Conservation (phyloP, 2,888 invertebrate genomes). For the Acanthococcus lagerstroemiae region DNA sequence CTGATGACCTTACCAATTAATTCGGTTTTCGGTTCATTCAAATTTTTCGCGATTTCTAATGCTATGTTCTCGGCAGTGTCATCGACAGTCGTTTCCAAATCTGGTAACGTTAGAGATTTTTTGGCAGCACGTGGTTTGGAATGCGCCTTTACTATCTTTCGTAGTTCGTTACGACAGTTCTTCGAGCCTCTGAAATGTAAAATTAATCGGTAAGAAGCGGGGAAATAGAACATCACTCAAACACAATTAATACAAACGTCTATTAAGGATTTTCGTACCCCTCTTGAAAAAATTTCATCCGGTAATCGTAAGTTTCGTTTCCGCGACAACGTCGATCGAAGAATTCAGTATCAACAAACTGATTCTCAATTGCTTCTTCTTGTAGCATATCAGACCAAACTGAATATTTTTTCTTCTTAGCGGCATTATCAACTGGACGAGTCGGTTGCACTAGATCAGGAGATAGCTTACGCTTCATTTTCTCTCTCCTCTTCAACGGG, state of each 20-base stretch:
- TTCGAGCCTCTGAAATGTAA: background rate
- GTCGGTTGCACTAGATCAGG: background rate
- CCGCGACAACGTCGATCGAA: constrained; percentile 15
- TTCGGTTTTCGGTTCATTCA: constrained; percentile 17
- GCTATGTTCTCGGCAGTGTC: constrained; percentile 12
- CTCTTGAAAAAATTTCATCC: constrained; percentile 8
- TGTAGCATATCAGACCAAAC: constrained; percentile 18
- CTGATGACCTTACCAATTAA: constrained; percentile 10
- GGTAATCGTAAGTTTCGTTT: constrained; percentile 17
- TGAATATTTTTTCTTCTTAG: constrained; percentile 15
- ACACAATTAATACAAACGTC: background rate
- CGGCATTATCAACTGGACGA: background rate
- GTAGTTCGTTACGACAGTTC: background rate
- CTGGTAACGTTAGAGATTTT: background rate
- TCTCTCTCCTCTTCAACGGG: background rate
- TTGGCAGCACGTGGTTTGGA: background rate
- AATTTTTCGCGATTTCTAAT: constrained; percentile 14
- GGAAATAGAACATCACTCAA: background rate
- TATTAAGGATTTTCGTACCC: background rate
- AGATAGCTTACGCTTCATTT: constrained; percentile 4
- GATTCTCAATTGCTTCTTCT: constrained; percentile 19
- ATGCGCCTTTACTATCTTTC: background rate
- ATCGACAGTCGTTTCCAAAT: background rate
- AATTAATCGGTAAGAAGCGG: background rate
- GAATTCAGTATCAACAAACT: constrained; percentile 17